phyloP scores from a whole-genome alignment of 2,797 vertebrate species.

The Triplophysa bombifrons region DNA sequence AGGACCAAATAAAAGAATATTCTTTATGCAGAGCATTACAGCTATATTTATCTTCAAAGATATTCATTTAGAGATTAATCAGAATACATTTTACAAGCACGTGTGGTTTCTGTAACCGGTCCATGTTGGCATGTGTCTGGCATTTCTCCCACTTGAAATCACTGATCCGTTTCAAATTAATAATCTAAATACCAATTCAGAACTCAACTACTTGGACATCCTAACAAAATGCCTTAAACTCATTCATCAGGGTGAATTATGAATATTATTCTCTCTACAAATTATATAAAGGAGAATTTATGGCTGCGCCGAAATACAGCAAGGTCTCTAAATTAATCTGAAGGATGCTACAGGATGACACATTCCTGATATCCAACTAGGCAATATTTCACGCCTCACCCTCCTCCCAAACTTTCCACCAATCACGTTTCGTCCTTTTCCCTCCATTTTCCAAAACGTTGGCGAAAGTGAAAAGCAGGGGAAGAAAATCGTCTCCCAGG shows the following conservation, averaged over 20 bases:
- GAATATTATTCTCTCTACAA: neutral
- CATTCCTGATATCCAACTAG: conserved; percentile 66
- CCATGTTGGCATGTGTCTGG: too few species aligned
- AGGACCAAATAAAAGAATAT: conserved; percentile 66
- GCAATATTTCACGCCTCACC: conserved; percentile 56
- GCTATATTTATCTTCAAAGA: neutral
- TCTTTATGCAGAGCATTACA: conserved; percentile 67
- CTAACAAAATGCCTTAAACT: neutral
- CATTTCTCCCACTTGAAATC: too few species aligned
- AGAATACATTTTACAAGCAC: too few species aligned
- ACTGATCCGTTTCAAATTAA: too few species aligned
- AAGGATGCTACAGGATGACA: conserved; percentile 60
- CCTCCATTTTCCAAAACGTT: conserved; percentile 70
- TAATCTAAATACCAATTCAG: neutral
- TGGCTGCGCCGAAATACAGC: neutral
- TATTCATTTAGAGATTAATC: too few species aligned
- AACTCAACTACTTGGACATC: conserved; percentile 13
- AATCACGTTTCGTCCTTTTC: conserved; percentile 66
- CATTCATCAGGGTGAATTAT: neutral
- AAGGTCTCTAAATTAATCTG: neutral
- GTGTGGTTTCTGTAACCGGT: too few species aligned
- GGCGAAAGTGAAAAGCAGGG: conserved; percentile 66
- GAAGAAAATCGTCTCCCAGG: conserved; percentile 70
- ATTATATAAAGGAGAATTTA: neutral
- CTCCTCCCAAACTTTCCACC: conserved; percentile 55